Conservation (phyloP, 2,113 vertebrate genomes). For the Gobiocypris rarus region DNA sequence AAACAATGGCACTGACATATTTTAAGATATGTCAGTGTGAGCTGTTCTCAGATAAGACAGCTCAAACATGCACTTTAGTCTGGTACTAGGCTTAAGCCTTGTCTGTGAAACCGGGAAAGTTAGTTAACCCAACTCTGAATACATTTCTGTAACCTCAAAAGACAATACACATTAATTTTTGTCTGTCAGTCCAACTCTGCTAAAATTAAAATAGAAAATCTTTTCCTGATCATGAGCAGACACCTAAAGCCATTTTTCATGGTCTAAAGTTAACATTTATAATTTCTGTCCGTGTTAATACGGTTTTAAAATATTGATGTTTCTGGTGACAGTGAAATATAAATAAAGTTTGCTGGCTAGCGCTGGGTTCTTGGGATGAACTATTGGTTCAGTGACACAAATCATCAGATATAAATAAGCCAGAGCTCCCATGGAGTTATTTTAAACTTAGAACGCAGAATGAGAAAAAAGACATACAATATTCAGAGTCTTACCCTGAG, state of each 20-base stretch:
- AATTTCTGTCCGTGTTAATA: not conserved
- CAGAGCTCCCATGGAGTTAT: slow-evolving; percentile 25
- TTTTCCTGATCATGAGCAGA: not conserved
- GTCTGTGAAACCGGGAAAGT: not conserved
- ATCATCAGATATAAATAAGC: slow-evolving; percentile 25
- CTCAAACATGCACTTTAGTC: too few relatives aligned
- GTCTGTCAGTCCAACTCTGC: not conserved
- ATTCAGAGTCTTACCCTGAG: slow-evolving; percentile 78
- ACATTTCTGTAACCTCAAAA: not conserved
- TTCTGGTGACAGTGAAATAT: slow-evolving; percentile 19
- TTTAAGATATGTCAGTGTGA: too few relatives aligned
- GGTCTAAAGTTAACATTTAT: slow-evolving; percentile 30
- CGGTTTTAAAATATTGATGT: slow-evolving; percentile 16
- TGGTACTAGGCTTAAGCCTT: too few relatives aligned
- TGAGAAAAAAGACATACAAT: not conserved
- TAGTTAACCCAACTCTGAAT: not conserved
- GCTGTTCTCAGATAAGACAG: too few relatives aligned
- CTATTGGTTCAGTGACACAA: slow-evolving; percentile 5
- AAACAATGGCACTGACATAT: too few relatives aligned
- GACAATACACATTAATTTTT: not conserved
- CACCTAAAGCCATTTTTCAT: not conserved
- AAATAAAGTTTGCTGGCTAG: slow-evolving; percentile 20
- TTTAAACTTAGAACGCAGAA: not conserved
- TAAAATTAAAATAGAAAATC: not conserved
- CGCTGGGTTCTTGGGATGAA: slow-evolving; percentile 5